phyloP scores from a whole-genome alignment of 2,888 invertebrate species.

The Lamellibrachia satsuma region DNA sequence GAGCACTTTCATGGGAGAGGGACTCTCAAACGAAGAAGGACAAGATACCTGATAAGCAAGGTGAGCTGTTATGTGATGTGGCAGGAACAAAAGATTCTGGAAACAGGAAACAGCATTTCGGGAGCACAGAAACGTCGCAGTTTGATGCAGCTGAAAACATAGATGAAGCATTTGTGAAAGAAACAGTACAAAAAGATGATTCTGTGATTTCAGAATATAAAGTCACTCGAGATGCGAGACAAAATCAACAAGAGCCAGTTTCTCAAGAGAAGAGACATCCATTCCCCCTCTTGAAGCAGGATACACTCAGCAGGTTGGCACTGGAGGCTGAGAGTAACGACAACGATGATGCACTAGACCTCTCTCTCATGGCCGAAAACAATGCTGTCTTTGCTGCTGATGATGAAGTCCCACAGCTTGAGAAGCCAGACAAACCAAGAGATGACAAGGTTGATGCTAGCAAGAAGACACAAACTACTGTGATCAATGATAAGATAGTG shows the following conservation, averaged over 20 bases:
- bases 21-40: too few species aligned
- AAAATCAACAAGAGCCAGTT: background rate
- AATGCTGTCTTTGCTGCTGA: background rate
- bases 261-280: background rate
- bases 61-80: too few species aligned
- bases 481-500: background rate
- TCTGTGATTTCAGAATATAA: background rate
- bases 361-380: background rate
- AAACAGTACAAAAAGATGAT: background rate
- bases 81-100: too few species aligned
- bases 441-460: background rate
- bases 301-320: conserved; percentile 14
- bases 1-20: too few species aligned
- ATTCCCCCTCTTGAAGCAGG: background rate
- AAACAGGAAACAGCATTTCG: too few species aligned
- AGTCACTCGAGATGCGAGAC: background rate
- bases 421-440: background rate
- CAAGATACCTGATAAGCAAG: too few species aligned
- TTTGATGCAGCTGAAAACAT: background rate
- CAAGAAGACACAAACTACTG: background rate
- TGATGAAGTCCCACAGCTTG: background rate
- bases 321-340: background rate
- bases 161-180: background rate
- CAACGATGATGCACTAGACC: background rate
- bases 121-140: too few species aligned